Base-by-base conservation (phyloP, 2,797 vertebrate genomes). In the Acanthurus lineatus region DNA sequence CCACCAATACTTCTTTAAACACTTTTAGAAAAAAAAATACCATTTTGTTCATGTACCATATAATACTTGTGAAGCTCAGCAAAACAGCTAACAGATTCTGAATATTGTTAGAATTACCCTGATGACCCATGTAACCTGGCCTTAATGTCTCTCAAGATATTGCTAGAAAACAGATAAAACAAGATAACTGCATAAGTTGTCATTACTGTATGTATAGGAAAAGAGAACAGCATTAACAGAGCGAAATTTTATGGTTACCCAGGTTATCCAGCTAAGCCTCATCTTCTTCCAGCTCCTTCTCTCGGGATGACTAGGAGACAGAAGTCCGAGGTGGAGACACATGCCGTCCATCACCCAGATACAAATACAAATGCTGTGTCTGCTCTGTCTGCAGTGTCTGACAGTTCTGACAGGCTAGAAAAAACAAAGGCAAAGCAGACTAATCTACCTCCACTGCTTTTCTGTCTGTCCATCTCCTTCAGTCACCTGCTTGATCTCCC, bases 261-360 rank as follows among this genome's bases (percentile, higher is more conserved):
- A 84, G 83, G 89, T 87, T 72, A 87, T 90, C 93, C 94, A 94
- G 89, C 89, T 85, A 79, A 92, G 77, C 65, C 79, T 89, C 16
- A 70, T 91, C 85, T 81, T 91, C 77, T 80, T 84, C 44, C 69
- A 11, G 47, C 68, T 75, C 32, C 76, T 85, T 74, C 90, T 86
- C 60, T 86, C 83, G 53, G 73, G 81, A 12, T 54, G 85, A 58
- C 85, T 77, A 72, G 91, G 91, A 76, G 91, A 92, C 88, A 94
- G 77, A 63, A 78, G 82, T 79, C 88, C 89, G 80, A 90, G 88
- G 76, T 86, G 87, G 48, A 83, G 77, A 86, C 91, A 89, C 76
- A 91, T 70, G 65, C 73, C 73, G 19, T 93, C 91, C 91, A 92
- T 91, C 85, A 85, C 88, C 74, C 74, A 63, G 59, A 77, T 56